Evolutionary conservation across 2,888 invertebrate species (phyloP), one percentile per base, ranked within the genome.

Genomic region (Prionchulus punctatus): DNA sequence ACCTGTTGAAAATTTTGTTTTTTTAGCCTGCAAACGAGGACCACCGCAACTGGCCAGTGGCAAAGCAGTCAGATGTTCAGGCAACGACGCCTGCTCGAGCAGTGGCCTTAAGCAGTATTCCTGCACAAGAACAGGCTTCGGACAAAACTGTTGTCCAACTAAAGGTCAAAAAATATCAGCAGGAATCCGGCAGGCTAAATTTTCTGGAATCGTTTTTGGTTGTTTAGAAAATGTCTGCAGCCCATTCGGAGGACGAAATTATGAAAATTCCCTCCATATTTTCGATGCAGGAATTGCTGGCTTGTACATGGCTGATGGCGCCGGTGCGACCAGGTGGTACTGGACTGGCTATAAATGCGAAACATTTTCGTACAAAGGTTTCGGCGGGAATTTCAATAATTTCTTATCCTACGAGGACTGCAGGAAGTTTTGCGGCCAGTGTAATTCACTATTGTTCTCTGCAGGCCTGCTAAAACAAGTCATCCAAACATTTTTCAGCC

Each of bases 331-430:
- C 12, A 53, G 53, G 43, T 53, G 26, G 18, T 53, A 47, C 25
- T 53, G 25, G 25, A 43, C 43, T 26, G 18, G 45, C 18, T n/a
- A 43, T 23, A 12, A 18, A 3, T 68, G 68, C 58, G 64, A 65
- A 27, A 67, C 64, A 43, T 67, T 68, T 57, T 47, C 64, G 28
- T 67, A 63, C 57, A 61, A 65, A 18, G 68, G 68, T 50, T 66
- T 64, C n/a, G 62, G 68, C n/a, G 68, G 68, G 30, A 67, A 67
- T 48, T 68, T 62, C 56, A 67, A 67, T 55, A 67, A 67, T 54
- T 67, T 67, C 55, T 42, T 62, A 21, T 66, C 65, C 1, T 64
- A 68, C 52, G 62, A 65, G 47, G 66, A 67, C 52, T 67, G 67
- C 36, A 7, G n/a, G 15, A 30, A 7, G 3, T 55, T 26, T 27